Percentiles rank a stretch among this genome's conserved stretches.
Conservation (phyloP, 2,797 vertebrate species). For the Lemur catta region DNA sequence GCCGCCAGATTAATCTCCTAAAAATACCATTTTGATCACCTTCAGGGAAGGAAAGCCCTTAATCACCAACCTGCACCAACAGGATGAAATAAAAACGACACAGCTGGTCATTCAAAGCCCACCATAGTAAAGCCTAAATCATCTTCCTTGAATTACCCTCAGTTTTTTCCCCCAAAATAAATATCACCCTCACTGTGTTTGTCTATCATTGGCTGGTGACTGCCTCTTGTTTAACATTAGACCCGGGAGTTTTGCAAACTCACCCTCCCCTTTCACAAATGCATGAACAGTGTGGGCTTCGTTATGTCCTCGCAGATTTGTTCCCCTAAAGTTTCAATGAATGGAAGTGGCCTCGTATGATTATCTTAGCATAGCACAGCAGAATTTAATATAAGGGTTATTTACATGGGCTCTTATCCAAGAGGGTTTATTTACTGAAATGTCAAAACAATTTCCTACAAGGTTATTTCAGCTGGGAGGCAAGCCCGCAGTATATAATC, state of each 20-base stretch:
- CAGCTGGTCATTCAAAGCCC: neutral
- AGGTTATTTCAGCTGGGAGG: neutral
- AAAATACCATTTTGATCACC: neutral
- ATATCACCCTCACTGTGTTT: neutral
- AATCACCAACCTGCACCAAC: neutral
- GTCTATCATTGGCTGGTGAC: accelerated
- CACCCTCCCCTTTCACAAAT: neutral
- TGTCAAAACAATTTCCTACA: neutral
- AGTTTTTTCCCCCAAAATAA: neutral
- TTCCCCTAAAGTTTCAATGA: neutral
- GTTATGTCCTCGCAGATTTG: accelerated
- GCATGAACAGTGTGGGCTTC: too few species aligned
- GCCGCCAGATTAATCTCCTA: neutral
- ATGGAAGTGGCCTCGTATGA: too few species aligned
- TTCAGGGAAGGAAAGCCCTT: neutral
- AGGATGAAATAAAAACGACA: neutral
- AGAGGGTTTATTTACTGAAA: neutral
- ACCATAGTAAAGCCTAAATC: accelerated
- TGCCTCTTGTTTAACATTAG: neutral
- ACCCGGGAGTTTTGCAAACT: accelerated
- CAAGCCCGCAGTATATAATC: neutral
- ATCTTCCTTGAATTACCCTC: too few species aligned
- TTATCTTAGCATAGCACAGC: neutral
- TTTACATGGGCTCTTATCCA: neutral
- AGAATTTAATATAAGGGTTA: neutral